Base-by-base conservation (phyloP, 2,797 vertebrate genomes). In the Oryzias dopingdopingensis region DNA sequence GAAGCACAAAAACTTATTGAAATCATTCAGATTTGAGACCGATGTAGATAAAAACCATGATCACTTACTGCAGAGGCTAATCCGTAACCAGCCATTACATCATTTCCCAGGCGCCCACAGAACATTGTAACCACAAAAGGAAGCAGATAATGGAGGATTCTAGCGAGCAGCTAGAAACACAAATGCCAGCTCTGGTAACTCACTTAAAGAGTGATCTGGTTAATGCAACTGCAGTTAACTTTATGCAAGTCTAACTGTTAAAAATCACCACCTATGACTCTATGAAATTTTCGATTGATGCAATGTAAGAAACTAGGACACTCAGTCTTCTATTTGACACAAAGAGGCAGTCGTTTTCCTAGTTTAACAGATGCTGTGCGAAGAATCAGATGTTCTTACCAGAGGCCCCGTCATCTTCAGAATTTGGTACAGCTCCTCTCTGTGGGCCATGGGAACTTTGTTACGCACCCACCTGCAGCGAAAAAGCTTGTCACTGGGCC, bases 51-150 rank as follows among this genome's bases (percentile, higher is more conserved):
- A 22, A 63, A 61, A 64, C 14, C 29, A 59, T 4, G 1, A 46
- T 15, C 53, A 61, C 89, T 91, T 80, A 92, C 90, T 60, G 87
- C 86, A 54, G 62, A 86, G 32, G 91, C 90, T 74, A 92, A 79
- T 67, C 86, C 91, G 26, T 88, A 91, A 15, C 91, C 91, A 7
- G 88, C 90, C 71, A 92, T 80, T 69, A 85, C 90, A 2, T 85
- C 74, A 63, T 92, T 93, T 67, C 90, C 91, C 79, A 91, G 77
- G 41, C 84, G 88, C 29, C 91, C 90, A 57, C 89, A 92, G 73
- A 91, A 92, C 79, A 92, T 85, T 2, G 90, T 91, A 14, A 90
- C 68, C 72, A 91, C 86, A 72, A 92, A 86, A 22, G 86, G 85
- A 62, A 59, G 72, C 32, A 76, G 41, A 53, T 58, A 76, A 18